Conservation (phyloP, 2,113 vertebrate species). For the Callipepla squamata region DNA sequence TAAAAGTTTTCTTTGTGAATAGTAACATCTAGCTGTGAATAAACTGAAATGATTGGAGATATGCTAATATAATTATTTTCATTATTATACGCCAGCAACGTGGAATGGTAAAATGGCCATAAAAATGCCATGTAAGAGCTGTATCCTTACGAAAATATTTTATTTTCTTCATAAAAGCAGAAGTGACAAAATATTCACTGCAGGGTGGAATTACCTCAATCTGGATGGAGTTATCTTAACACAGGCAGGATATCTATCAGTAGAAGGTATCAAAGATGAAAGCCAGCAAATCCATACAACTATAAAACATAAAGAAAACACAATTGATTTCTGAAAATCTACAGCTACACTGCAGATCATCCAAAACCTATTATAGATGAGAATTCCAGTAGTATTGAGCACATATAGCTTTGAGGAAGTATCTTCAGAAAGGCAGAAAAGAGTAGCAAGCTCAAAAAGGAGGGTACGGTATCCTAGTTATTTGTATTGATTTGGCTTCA, state of each 20-base stretch:
- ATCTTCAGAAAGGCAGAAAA: neutral
- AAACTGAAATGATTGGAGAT: neutral
- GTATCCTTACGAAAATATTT: neutral
- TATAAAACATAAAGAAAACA: neutral
- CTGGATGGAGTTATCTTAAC: neutral
- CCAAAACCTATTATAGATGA: neutral
- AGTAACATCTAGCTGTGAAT: conserved; percentile 1
- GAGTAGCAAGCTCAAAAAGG: neutral
- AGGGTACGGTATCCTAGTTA: neutral
- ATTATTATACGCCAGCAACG: neutral
- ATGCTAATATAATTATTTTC: neutral
- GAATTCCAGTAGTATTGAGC: neutral
- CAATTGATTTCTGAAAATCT: neutral
- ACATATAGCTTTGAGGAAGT: neutral
- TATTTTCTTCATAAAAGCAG: neutral
- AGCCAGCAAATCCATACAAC: neutral
- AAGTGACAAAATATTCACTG: neutral
- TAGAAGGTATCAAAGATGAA: neutral
- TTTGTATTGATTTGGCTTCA: neutral
- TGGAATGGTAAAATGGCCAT: neutral
- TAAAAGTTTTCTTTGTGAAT: neutral
- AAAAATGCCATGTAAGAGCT: neutral
- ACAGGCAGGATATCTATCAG: neutral
- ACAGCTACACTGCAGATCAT: neutral
- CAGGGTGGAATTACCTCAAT: neutral